These are phyloP conservation scores for Atractosteus spatula DNA, from an alignment of 2,113 vertebrate genomes.

Conservation along the genomic window DNA sequence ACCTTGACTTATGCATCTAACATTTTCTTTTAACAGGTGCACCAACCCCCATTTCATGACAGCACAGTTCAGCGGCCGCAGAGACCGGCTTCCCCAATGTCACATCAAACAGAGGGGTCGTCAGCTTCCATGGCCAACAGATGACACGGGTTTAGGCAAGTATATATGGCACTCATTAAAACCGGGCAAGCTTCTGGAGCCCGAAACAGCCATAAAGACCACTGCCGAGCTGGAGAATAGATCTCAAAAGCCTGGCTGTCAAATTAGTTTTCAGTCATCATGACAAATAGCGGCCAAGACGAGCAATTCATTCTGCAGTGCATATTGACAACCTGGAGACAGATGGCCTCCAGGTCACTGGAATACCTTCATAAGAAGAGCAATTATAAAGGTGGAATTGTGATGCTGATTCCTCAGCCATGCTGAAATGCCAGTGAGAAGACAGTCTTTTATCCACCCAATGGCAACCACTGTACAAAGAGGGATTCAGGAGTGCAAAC, in stretches of 20 bases:
- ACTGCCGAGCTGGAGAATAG: not conserved
- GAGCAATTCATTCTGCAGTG: conserved; percentile 21
- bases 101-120: not conserved
- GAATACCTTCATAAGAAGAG: conserved; percentile 11
- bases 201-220: no score
- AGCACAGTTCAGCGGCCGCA: no score
- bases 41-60: no score
- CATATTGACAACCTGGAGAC: conserved; percentile 23
- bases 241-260: conserved; percentile 14
- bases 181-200: not conserved
- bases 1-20: no score
- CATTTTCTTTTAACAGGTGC: no score
- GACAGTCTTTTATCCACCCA: no score
- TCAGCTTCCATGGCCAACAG: not conserved
- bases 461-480: no score
- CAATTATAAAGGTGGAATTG: conserved; percentile 6
- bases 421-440: no score
- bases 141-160: not conserved
- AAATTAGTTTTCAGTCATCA: conserved; percentile 23
- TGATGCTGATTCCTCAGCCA: not conserved
- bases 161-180: not conserved
- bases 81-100: no score
- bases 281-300: conserved; percentile 27
- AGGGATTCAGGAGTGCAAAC: no score
- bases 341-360: conserved; percentile 16